Evolutionary conservation across 2,113 vertebrate genomes (phyloP), one percentile per base, ranked within the genome.

Genomic region (Hiodon tergisus): DNA sequence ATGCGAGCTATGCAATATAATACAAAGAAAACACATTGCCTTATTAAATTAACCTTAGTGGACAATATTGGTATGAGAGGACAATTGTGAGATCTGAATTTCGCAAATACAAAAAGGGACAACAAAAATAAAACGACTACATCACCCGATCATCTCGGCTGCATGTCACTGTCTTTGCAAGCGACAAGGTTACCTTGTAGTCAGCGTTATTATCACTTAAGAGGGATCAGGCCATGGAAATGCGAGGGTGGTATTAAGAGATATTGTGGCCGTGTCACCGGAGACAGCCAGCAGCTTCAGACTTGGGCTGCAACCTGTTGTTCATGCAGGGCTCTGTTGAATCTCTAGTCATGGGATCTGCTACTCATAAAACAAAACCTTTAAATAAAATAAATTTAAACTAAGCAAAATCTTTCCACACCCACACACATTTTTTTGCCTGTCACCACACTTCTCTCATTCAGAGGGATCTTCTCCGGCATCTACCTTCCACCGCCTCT

Each of bases 1-100:
- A 70, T 76, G 75, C 71, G 66, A 76, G n/a, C 52, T 58, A 76
- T 66, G 75, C 75, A 76, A 66, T 10, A n/a, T 71, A 71, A 67
- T 62, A 76, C 71, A 71, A 76, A 76, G 17, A 65, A 31, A 31
- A 31, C 31, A 31, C 31, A 31, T 31, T 31, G 31, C 31, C 31
- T 31, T 31, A 31, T 31, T 31, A 31, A 31, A 31, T 31, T 31
- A 31, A 31, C 31, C 31, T 31, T 31, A 31, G 31, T 31, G 31
- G 31, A 31, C 31, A 31, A 31, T 31, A 5, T 13, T 71, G 48
- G 4, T 14, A 50, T 11, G 9, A 69, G 14, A 69, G 14, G 13
- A 54, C 31, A 60, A 31, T 10, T 69, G 47, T 46, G 11, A 63
- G 57, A 52, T 4, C 48, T 65, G 51, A 47, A 65, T 54, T 13